phyloP scores from a whole-genome alignment of 1,140 invertebrate species.

The Meloidogyne chitwoodi region DNA sequence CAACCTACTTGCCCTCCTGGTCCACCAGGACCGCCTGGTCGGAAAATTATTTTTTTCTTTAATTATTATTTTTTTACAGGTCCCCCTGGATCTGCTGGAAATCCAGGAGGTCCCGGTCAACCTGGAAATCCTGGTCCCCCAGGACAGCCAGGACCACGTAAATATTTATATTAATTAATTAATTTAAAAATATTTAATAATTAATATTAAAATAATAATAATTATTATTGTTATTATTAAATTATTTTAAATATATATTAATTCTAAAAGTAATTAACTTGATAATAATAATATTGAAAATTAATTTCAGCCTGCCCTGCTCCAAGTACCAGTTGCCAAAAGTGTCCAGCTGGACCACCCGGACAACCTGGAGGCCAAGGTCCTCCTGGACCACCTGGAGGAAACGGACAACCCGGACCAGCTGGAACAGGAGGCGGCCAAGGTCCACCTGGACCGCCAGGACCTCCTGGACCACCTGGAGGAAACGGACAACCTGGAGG shows the following conservation, averaged over 20 bases:
- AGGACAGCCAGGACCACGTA: slow-evolving; percentile 16
- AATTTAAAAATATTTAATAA: too few relatives aligned
- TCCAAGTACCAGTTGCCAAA: slow-evolving; percentile 11
- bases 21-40: slow-evolving; percentile 24
- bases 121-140: slow-evolving; percentile 14
- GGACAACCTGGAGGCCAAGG: slow-evolving; percentile 35
- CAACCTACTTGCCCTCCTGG: slow-evolving; percentile 39
- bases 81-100: slow-evolving; percentile 21
- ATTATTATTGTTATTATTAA: too few relatives aligned
- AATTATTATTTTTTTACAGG: background rate
- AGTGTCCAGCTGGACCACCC: slow-evolving; percentile 30
- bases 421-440: slow-evolving; percentile 18
- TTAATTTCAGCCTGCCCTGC: background rate
- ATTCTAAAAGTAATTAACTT: too few relatives aligned
- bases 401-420: slow-evolving; percentile 28
- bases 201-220: too few relatives aligned
- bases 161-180: too few relatives aligned
- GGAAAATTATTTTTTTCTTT: background rate
- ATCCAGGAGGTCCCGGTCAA: slow-evolving; percentile 18
- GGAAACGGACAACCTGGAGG: slow-evolving; percentile 32
- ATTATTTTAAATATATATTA: too few relatives aligned
- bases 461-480: slow-evolving; percentile 35
- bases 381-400: slow-evolving; percentile 30
- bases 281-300: background rate
- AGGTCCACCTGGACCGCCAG: slow-evolving; percentile 28